Evolutionary conservation across 1,140 invertebrate genomes (phyloP).

Genomic region (Drosophila equinoxialis): DNA sequence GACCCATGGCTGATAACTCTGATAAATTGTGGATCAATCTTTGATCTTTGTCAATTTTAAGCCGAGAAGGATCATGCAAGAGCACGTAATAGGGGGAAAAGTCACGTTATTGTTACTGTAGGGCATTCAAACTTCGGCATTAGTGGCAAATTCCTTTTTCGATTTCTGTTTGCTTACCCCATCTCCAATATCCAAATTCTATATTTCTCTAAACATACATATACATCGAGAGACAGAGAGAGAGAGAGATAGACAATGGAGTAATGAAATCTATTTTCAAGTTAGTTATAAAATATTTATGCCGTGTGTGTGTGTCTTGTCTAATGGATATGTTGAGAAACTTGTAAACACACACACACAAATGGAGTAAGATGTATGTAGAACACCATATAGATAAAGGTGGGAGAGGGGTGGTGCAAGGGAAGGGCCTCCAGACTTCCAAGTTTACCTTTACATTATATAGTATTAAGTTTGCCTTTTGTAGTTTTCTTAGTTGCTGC

Average conservation of each 20-base stretch:
- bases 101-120: too few species aligned
- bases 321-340: slow-evolving; percentile 74
- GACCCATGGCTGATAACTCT: too few species aligned
- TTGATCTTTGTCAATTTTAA: too few species aligned
- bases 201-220: slow-evolving; percentile 63
- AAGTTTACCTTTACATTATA: slow-evolving; percentile 62
- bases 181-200: slow-evolving; percentile 20
- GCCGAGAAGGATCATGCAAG: too few species aligned
- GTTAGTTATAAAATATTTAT: slow-evolving; percentile 75
- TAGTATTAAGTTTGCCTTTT: slow-evolving; percentile 49
- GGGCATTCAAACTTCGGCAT: too few species aligned
- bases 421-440: slow-evolving; percentile 28
- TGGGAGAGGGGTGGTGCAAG: too few species aligned
- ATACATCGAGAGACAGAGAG: too few species aligned
- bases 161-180: background rate
- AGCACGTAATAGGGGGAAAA: too few species aligned
- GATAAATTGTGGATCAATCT: too few species aligned
- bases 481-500: slow-evolving; percentile 42
- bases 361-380: background rate
- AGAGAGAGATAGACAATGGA: slow-evolving; percentile 50
- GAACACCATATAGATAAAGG: too few species aligned
- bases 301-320: slow-evolving; percentile 32
- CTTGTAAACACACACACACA: slow-evolving; percentile 57
- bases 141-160: slow-evolving; percentile 1
- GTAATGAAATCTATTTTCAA: slow-evolving; percentile 76